phyloP scores from a whole-genome alignment of 1,140 invertebrate genomes.

The Chrysopa pallens region DNA sequence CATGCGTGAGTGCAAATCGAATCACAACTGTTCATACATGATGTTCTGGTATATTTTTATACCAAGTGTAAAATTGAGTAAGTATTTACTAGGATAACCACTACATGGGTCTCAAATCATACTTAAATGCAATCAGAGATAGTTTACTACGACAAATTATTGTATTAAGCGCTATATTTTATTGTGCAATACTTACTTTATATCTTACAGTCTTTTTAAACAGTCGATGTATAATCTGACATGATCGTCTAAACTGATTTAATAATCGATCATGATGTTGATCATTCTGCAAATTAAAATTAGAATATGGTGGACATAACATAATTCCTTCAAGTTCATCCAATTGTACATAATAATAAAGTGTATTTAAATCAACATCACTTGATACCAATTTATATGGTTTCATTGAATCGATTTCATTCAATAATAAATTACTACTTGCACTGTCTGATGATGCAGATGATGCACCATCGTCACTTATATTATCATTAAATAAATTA shows the following conservation, averaged over 20 bases:
- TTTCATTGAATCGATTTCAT: constrained; percentile 45
- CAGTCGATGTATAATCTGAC: constrained; percentile 46
- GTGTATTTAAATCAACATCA: constrained; percentile 32
- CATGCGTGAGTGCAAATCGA: too few species aligned
- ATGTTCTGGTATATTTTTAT: too few species aligned
- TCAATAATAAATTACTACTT: constrained; percentile 31
- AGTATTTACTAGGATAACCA: too few species aligned
- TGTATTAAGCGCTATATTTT: constrained; percentile 3
- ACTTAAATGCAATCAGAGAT: too few species aligned
- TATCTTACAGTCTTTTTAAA: constrained; percentile 47
- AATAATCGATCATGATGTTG: constrained; percentile 34
- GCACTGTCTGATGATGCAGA: constrained; percentile 9
- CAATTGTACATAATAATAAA: constrained; percentile 48
- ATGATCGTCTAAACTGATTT: constrained; percentile 42
- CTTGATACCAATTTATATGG: constrained; percentile 41
- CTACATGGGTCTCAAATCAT: too few species aligned
- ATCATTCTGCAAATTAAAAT: constrained; percentile 23
- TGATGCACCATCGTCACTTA: background rate
- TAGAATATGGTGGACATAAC: constrained; percentile 34
- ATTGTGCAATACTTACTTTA: constrained; percentile 24
- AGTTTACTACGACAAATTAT: background rate
- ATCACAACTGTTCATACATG: too few species aligned
- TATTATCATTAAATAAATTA: too few species aligned
- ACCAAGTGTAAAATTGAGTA: too few species aligned
- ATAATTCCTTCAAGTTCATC: constrained; percentile 45